These are phyloP conservation scores for Chascanopsetta lugubris DNA, from an alignment of 2,113 vertebrate species.

Conservation along the genomic window DNA sequence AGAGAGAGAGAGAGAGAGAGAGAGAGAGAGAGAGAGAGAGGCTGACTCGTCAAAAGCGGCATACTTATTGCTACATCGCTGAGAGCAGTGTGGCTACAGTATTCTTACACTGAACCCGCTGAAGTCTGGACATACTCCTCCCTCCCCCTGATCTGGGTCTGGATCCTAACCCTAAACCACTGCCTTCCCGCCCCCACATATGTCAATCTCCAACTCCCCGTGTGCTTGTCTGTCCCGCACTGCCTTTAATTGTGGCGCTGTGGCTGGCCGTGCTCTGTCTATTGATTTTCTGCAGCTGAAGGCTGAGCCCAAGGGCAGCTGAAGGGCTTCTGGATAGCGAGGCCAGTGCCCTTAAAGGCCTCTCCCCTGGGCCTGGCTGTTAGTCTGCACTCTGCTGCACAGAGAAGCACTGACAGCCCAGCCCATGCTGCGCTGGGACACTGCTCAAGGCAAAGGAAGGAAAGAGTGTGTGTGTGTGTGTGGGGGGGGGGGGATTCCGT, in stretches of 20 bases:
- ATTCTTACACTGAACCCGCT: no score
- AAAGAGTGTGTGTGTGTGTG: constrained; percentile 14
- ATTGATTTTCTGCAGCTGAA: constrained; percentile 76
- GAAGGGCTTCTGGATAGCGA: constrained; percentile 72
- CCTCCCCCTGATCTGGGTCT: not conserved
- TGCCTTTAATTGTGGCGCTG: constrained; percentile 68
- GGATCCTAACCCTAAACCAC: constrained; percentile 28
- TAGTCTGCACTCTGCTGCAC: constrained; percentile 74
- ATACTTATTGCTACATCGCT: no score
- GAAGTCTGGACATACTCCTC: not conserved
- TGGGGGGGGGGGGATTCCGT: constrained; percentile 1
- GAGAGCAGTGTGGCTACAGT: no score
- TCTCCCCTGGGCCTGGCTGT: constrained; percentile 69
- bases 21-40: no score
- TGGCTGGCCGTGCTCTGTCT: constrained; percentile 62
- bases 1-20: no score
- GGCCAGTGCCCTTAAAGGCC: constrained; percentile 73
- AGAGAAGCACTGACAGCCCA: constrained; percentile 66
- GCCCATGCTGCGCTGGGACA: constrained; percentile 50
- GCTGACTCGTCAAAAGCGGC: no score
- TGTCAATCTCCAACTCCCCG: constrained; percentile 47
- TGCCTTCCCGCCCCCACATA: constrained; percentile 19
- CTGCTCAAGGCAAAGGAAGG: constrained; percentile 24
- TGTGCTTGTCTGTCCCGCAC: constrained; percentile 50
- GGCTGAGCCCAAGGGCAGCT: constrained; percentile 78